A percentile compares a stretch with the other conserved stretches of the same genome.
Conservation (phyloP, 2,797 vertebrate species). For the Phataginus tetradactyla region DNA sequence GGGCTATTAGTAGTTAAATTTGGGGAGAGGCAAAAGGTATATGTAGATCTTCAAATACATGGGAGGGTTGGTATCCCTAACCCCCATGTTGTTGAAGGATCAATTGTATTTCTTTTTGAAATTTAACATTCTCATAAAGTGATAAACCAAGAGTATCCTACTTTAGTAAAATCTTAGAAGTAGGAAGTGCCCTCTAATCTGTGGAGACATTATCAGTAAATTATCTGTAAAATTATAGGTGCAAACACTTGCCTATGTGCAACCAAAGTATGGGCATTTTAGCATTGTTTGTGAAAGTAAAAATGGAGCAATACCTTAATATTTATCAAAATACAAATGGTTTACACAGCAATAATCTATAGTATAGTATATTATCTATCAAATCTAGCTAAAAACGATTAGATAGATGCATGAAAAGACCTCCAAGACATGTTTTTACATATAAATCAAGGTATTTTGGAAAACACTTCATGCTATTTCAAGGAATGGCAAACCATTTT, state of each 20-base stretch:
- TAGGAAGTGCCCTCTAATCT: background rate
- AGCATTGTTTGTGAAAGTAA: background rate
- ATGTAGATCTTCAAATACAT: too few species aligned
- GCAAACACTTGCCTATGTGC: background rate
- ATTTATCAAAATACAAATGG: background rate
- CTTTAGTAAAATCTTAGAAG: background rate
- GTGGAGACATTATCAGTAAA: background rate
- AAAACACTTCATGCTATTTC: background rate
- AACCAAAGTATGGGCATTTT: background rate
- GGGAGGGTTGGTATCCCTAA: too few species aligned
- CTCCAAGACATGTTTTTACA: background rate
- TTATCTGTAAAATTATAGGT: background rate
- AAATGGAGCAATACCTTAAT: background rate
- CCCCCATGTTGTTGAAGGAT: too few species aligned
- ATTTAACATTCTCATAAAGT: background rate
- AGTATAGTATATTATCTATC: background rate
- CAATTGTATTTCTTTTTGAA: background rate
- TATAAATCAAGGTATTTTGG: background rate
- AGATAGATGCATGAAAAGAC: background rate
- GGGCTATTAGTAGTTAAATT: too few species aligned
- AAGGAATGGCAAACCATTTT: background rate
- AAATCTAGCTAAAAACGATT: background rate
- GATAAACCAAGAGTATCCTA: background rate
- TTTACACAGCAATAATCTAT: background rate
- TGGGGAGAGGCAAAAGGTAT: too few species aligned